Evolutionary conservation across 2,888 invertebrate species (phyloP).

Genomic region (Homarus gammarus): DNA sequence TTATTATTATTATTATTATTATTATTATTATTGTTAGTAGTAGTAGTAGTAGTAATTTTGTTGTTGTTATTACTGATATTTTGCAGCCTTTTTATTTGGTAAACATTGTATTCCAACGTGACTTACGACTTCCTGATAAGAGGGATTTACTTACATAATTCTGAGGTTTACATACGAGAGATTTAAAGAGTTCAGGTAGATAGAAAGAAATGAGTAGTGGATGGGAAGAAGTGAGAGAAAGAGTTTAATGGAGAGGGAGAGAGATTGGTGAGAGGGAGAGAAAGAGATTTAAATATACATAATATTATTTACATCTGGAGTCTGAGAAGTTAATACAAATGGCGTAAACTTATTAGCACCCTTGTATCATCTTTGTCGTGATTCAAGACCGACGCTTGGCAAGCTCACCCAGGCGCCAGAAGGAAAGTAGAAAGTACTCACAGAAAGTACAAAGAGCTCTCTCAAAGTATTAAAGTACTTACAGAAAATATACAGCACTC

Average conservation of each 20-base stretch:
- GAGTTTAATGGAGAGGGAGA: constrained; percentile 9
- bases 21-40: too few species aligned
- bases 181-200: too few species aligned
- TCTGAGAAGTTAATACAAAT: constrained; percentile 55
- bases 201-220: too few species aligned
- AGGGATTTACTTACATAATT: too few species aligned
- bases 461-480: not conserved
- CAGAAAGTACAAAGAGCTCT: not conserved
- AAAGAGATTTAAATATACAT: constrained; percentile 30
- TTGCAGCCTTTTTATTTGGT: too few species aligned
- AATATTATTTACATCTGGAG: constrained; percentile 55
- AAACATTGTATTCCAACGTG: too few species aligned
- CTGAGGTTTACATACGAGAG: too few species aligned
- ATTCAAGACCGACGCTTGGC: constrained; percentile 31
- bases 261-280: constrained; percentile 23
- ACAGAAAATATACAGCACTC: not conserved
- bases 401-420: not conserved
- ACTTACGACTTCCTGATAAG: too few species aligned
- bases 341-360: constrained; percentile 68
- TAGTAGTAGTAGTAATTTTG: too few species aligned
- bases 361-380: constrained; percentile 56
- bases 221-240: not conserved
- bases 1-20: too few species aligned
- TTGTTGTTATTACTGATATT: too few species aligned
- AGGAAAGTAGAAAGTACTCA: constrained; percentile 18